phyloP scores from a whole-genome alignment of 2,797 vertebrate species.

The Lophotriccus pileatus region DNA sequence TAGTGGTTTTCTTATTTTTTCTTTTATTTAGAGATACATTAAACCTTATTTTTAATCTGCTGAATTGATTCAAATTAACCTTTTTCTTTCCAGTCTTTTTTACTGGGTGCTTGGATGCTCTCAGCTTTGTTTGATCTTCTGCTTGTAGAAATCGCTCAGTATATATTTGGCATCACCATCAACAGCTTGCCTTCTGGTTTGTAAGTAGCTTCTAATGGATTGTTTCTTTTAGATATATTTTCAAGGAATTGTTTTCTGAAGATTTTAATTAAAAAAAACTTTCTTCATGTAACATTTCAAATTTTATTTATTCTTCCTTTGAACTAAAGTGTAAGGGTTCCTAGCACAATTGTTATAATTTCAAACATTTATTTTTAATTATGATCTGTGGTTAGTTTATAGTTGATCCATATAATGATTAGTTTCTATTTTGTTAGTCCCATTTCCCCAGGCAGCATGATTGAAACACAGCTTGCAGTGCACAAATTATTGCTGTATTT shows the following conservation, averaged over 20 bases:
- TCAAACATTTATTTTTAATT: neutral
- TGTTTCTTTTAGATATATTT: neutral
- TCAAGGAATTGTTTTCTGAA: neutral
- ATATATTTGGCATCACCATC: constrained; percentile 83
- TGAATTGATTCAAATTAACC: neutral
- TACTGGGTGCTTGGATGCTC: constrained; percentile 90
- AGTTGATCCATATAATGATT: neutral
- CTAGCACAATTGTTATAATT: neutral
- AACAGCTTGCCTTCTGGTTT: constrained; percentile 90
- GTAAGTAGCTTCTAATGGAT: constrained; percentile 81
- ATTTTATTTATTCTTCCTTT: neutral
- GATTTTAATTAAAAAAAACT: neutral
- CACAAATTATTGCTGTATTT: neutral
- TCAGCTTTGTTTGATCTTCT: constrained; percentile 88
- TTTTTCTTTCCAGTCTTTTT: constrained; percentile 84
- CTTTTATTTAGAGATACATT: neutral
- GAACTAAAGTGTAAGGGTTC: neutral
- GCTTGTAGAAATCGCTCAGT: constrained; percentile 80
- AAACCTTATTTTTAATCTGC: neutral
- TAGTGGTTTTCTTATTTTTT: neutral
- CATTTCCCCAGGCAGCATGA: neutral
- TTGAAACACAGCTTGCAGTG: neutral
- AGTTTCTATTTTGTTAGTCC: neutral
- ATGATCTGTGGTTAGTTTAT: neutral
- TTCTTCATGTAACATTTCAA: neutral